Evolutionary conservation across 2,113 vertebrate genomes (phyloP), one percentile per base, ranked within the genome.

Genomic region (Siniperca chuatsi): DNA sequence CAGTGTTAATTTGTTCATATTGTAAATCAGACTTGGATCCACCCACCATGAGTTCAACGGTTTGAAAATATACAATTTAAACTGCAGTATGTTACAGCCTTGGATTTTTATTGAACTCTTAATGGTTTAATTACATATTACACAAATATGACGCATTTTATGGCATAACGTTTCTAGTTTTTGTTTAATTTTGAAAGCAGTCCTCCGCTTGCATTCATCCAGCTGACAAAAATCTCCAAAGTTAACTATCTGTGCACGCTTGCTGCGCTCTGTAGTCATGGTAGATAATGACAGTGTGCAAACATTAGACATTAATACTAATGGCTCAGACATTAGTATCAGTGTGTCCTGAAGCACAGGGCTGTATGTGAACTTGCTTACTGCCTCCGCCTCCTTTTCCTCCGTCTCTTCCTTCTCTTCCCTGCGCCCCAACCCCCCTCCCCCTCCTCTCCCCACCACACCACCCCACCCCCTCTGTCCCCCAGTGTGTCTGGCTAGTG

Each of bases 401-500:
- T 86, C 88, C 81, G 25, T 82, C 91, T 84, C 85, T 84, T 61
- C 67, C 81, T 89, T 58, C 65, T 62, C 75, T 60, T 71, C 78
- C 83, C 54, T 62, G 46, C 70, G 23, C 42, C 67, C 16, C 29
- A 37, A 23, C 6, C 71, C 10, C 10, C 54, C 40, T 44, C 13
- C 20, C 46, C 66, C 44, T 29, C 83, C 29, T 4, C 58, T 0
- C 21, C 55, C 62, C 50, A 7, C 25, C 46, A 21, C 55, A 64
- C 13, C 72, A 50, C 62, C 35, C 67, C 37, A 11, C 78, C 78
- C 85, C 77, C 75, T 33, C 81, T 83, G 84, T 90, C 92, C 93
- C 93, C 92, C 90, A 85, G 89, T 92, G 91, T 93, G 94, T 95
- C 95, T 95, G 92, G 94, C 93, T 91, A 90, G 92, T 94, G 93